phyloP scores from a whole-genome alignment of 2,888 invertebrate genomes.

The Yponomeuta plumbellus region DNA sequence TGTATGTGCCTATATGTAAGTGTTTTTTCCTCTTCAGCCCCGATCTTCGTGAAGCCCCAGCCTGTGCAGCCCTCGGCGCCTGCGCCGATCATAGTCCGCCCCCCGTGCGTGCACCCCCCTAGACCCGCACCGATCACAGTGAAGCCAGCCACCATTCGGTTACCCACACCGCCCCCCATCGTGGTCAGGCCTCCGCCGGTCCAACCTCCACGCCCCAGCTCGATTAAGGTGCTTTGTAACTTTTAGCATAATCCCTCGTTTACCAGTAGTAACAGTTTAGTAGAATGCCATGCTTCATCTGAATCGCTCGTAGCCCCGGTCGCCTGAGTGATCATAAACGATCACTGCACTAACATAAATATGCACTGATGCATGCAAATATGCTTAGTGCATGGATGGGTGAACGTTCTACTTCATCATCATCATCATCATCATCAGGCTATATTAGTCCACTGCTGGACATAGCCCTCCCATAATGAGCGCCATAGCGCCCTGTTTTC shows the following conservation, averaged over 20 bases:
- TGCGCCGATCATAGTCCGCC: constrained; percentile 17
- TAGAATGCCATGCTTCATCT: neutral
- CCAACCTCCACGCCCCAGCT: constrained; percentile 6
- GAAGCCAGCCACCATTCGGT: neutral
- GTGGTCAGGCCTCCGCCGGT: constrained; percentile 25
- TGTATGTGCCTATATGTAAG: too few relatives aligned
- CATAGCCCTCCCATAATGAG: too few relatives aligned
- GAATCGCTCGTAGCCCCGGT: too few relatives aligned
- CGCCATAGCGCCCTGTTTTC: too few relatives aligned
- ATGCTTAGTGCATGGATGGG: too few relatives aligned
- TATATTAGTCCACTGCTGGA: too few relatives aligned
- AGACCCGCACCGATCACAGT: constrained; percentile 29
- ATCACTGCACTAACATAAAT: too few relatives aligned
- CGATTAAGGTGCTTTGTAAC: neutral
- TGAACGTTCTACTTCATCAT: too few relatives aligned
- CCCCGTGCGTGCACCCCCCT: constrained; percentile 35
- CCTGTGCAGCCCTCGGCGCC: constrained; percentile 40
- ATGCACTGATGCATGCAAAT: too few relatives aligned
- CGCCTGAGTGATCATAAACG: too few relatives aligned
- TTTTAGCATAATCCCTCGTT: neutral
- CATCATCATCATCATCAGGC: too few relatives aligned
- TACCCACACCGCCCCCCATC: constrained; percentile 38
- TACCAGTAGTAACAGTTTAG: neutral
- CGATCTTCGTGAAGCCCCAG: constrained; percentile 16
- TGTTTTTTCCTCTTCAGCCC: neutral